phyloP scores from a whole-genome alignment of 2,113 vertebrate genomes.

The Bothrops jararaca region DNA sequence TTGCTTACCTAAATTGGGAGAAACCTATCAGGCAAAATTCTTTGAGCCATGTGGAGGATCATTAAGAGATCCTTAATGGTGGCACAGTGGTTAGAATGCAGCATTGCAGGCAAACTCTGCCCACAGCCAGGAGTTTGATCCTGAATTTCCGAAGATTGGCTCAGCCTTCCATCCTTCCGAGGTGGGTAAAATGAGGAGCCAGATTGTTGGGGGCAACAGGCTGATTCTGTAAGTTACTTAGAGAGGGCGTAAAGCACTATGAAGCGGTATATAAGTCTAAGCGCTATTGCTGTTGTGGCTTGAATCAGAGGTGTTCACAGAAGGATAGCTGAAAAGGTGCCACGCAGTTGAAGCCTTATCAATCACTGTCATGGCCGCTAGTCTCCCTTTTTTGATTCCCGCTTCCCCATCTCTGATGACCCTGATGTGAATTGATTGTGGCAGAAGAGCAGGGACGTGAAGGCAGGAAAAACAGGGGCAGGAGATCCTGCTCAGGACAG shows the following conservation, averaged over 20 bases:
- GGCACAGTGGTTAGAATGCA: not conserved
- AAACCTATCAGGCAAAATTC: not conserved
- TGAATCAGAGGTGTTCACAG: not conserved
- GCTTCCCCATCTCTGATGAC: too few species aligned
- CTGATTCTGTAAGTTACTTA: not conserved
- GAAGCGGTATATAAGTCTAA: not conserved
- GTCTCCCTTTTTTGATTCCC: not conserved
- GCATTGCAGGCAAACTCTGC: not conserved
- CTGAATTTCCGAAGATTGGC: not conserved
- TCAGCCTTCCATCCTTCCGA: not conserved
- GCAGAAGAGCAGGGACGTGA: not conserved
- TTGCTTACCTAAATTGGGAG: not conserved
- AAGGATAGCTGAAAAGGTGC: not conserved
- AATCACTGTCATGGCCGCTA: not conserved
- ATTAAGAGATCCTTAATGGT: not conserved
- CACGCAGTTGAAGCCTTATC: not conserved
- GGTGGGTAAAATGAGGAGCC: not conserved
- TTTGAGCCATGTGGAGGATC: not conserved
- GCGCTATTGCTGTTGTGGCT: not conserved
- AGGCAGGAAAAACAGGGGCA: not conserved
- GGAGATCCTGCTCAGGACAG: too few species aligned
- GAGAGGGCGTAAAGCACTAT: not conserved
- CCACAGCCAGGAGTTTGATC: not conserved
- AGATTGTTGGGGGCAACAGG: not conserved
- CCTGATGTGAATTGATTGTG: not conserved